Conservation (phyloP, 2,113 vertebrate species). For the Nycticorax nycticorax region DNA sequence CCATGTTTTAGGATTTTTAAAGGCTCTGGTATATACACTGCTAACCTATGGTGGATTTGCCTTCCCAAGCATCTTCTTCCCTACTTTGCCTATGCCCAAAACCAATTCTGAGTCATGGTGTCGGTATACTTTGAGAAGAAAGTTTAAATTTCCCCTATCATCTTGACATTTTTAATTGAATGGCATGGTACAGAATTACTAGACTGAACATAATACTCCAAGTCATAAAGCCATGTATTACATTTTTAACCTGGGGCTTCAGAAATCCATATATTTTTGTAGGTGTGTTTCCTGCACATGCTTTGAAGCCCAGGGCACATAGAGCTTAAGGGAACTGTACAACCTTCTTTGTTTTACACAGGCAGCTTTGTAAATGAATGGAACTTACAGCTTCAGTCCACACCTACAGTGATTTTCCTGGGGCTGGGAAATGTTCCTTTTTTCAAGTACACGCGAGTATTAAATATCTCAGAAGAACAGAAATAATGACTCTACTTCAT, state of each 20-base stretch:
- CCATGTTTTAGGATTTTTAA: background rate
- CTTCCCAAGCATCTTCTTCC: background rate
- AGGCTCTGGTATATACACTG: background rate
- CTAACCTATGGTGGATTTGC: background rate
- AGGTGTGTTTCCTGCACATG: background rate
- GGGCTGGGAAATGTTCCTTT: background rate
- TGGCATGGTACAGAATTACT: background rate
- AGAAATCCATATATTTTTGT: slow-evolving; percentile 20
- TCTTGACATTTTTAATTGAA: slow-evolving; percentile 32
- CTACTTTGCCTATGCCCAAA: background rate
- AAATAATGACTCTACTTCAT: background rate
- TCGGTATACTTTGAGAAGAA: background rate
- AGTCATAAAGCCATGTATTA: background rate
- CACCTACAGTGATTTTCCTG: background rate
- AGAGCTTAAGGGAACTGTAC: background rate
- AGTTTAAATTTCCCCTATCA: background rate
- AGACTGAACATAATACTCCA: background rate
- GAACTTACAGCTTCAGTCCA: background rate
- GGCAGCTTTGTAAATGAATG: background rate
- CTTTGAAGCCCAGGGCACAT: slow-evolving; percentile 11
- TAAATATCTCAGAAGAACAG: background rate
- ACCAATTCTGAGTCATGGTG: background rate
- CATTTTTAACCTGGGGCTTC: slow-evolving; percentile 25
- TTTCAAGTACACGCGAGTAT: background rate
- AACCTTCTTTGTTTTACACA: background rate